These are phyloP conservation scores for Lepisosteus oculatus DNA, from an alignment of 2,113 vertebrate genomes.

Conservation along the genomic window DNA sequence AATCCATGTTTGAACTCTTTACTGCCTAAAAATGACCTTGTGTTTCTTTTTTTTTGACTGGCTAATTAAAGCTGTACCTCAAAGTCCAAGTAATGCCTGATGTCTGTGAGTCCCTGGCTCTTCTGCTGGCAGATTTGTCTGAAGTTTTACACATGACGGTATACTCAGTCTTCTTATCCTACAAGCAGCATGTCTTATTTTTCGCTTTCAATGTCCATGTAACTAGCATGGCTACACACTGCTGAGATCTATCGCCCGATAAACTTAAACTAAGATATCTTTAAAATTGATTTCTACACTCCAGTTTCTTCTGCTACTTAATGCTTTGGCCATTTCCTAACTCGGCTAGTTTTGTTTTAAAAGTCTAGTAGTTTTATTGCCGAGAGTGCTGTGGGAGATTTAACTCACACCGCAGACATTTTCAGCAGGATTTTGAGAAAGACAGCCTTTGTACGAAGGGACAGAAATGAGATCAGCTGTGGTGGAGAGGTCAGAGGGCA, in stretches of 20 bases:
- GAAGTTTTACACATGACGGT: too few relatives aligned
- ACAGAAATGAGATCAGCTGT: conserved; percentile 45
- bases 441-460: conserved; percentile 51
- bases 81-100: too few relatives aligned
- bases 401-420: conserved; percentile 44
- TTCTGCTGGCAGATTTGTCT: too few relatives aligned
- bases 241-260: conserved; percentile 43
- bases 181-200: neutral
- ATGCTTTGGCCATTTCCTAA: conserved; percentile 51
- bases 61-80: too few relatives aligned
- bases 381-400: conserved; percentile 8
- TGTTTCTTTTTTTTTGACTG: too few relatives aligned
- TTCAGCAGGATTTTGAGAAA: conserved; percentile 38
- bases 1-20: too few relatives aligned
- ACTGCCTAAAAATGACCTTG: too few relatives aligned
- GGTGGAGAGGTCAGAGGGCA: conserved; percentile 43
- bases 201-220: neutral
- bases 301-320: conserved; percentile 49
- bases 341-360: conserved; percentile 27
- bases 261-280: conserved; percentile 46
- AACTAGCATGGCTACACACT: neutral
- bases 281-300: conserved; percentile 47
- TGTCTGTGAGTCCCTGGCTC: too few relatives aligned
- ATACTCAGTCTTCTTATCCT: neutral
- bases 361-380: conserved; percentile 35